phyloP scores from a whole-genome alignment of 2,113 vertebrate species.

The Glaucomys volans region DNA sequence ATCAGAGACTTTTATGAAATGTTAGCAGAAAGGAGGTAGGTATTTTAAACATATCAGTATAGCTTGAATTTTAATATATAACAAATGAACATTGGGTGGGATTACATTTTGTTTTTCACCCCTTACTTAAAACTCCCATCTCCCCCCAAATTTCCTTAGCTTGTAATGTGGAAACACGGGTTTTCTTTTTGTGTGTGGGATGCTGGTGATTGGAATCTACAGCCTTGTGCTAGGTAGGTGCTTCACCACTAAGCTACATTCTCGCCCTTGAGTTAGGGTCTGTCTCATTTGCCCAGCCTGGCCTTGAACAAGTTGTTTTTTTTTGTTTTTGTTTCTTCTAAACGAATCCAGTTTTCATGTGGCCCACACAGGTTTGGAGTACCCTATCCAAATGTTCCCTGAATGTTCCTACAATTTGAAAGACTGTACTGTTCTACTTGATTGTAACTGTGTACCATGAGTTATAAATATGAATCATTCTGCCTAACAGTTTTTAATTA shows the following conservation, averaged over 20 bases:
- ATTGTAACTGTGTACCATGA: neutral
- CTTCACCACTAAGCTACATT: neutral
- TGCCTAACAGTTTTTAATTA: neutral
- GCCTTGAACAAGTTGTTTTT: neutral
- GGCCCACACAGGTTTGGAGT: neutral
- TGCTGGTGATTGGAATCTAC: neutral
- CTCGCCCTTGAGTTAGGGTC: neutral
- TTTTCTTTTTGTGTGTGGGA: neutral
- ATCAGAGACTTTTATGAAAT: slow-evolving; percentile 98
- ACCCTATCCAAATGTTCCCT: neutral
- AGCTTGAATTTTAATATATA: slow-evolving; percentile 30
- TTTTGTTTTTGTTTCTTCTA: neutral
- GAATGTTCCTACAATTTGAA: neutral
- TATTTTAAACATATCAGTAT: neutral
- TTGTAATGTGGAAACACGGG: neutral
- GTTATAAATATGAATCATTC: slow-evolving; percentile 1
- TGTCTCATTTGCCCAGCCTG: neutral
- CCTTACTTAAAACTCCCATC: neutral
- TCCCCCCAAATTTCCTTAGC: neutral
- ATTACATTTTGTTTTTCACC: slow-evolving; percentile 46
- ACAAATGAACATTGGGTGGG: neutral
- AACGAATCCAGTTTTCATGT: slow-evolving; percentile 27
- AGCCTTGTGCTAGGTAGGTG: neutral
- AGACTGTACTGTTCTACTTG: slow-evolving; percentile 21
- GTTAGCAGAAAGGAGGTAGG: slow-evolving; percentile 95